phyloP scores from a whole-genome alignment of 1,140 invertebrate genomes.

The Drosophila grimshawi region DNA sequence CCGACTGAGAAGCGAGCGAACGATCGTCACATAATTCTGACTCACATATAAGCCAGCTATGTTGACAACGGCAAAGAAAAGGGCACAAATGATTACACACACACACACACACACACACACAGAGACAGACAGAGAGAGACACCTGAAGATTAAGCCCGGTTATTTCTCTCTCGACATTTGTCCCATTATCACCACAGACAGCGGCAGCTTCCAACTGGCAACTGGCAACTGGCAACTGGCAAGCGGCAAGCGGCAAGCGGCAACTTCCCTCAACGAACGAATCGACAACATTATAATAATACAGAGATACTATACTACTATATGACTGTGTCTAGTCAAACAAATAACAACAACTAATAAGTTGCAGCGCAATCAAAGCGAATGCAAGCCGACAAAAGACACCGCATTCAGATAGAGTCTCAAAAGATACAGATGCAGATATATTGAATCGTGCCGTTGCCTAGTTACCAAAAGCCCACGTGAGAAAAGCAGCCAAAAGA shows the following conservation, averaged over 20 bases:
- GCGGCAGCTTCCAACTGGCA: conserved; percentile 76
- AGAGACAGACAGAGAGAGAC: conserved; percentile 1
- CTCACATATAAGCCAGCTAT: conserved; percentile 83
- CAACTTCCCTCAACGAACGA: conserved; percentile 15
- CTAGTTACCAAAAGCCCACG: conserved; percentile 35
- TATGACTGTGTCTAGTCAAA: conserved; percentile 81
- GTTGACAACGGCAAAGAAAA: conserved; percentile 76
- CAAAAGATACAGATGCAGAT: conserved; percentile 21
- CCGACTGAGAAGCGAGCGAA: conserved; percentile 45
- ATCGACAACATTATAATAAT: conserved; percentile 2
- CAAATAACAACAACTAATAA: conserved; percentile 83
- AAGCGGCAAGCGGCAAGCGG: conserved; percentile 46
- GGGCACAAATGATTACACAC: conserved; percentile 70
- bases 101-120: conserved; percentile 12
- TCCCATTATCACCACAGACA: conserved; percentile 80
- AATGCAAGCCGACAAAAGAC: conserved; percentile 65
- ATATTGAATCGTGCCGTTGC: not conserved
- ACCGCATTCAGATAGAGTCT: conserved; percentile 17
- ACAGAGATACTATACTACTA: conserved; percentile 33
- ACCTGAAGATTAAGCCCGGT: conserved; percentile 68
- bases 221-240: conserved; percentile 61
- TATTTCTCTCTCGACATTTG: conserved; percentile 71
- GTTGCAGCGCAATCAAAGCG: conserved; percentile 79
- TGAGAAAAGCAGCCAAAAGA: conserved; percentile 59
- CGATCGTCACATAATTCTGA: conserved; percentile 83